Base-by-base conservation (phyloP, 2,888 invertebrate genomes). In the Gastrophysa polygoni region DNA sequence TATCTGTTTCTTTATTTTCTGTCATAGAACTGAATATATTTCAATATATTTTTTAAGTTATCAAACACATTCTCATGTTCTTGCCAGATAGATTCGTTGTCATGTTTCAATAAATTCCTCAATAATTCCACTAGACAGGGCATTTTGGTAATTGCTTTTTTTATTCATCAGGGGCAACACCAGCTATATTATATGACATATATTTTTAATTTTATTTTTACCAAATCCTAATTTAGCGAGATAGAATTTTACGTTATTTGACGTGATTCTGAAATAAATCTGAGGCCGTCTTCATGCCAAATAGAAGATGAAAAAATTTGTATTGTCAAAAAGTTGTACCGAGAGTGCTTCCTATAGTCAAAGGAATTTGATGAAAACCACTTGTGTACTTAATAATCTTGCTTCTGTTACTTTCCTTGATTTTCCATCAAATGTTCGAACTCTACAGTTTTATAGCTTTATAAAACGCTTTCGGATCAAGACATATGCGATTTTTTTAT, bases 91-190 rank as follows among this genome's bases (percentile, higher is more conserved):
- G 43, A 20, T 8, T 47, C 56, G 10, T n/a, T 32, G 16, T 61
- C 55, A 28, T 73, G 74, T 57, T 65, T 67, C 24, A 69, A 44
- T 34, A 75, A 50, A 14, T 64, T 47, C 57, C 68, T 64, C 16
- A 74, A 56, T 1, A 67, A 68, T 7, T 1, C 3, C 20, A 24
- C 7, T 3, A 20, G 75, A 69, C 21, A 73, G 60, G 51, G 71
- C 71, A 32, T 67, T 69, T 24, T 75, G 66, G 62, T 70, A 76
- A 64, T 69, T 69, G 21, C 67, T 57, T 10, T 73, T n/a, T n/a
- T n/a, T n/a, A n/a, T n/a, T n/a, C 51, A 63, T 74, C 74, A 17
- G 68, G 73, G 6, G 70, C 62, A 49, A 76, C 63, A 6, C 75
- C 75, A n/a, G 75, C 56, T 11, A 77, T 24, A 24, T 24, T 24